Base-by-base conservation (phyloP, 1,140 invertebrate species). In the Ceratina australensis region DNA sequence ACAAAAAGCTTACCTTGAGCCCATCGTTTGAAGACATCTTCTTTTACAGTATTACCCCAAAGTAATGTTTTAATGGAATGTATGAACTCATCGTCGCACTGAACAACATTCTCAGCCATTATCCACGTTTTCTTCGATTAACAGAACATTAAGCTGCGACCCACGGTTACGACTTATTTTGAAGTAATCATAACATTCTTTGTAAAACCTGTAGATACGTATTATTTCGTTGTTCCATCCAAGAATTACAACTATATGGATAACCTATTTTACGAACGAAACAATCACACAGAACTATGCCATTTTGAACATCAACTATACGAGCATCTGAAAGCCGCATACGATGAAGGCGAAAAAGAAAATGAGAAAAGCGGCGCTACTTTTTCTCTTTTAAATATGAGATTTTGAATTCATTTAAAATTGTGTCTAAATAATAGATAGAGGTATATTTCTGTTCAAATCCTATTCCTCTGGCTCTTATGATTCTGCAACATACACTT, bases 21-120 rank as follows among this genome's bases (percentile, higher is more conserved):
- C 97, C 97, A 98, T 89, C 97, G 94, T 82, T 94, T 93, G 89
- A 98, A 98, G 74, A 98, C 95, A 86, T 98, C 97, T 82, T 96
- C 95, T 88, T 96, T 97, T 52, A 98, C 94, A 87, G 93, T 92
- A 75, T 94, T 93, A 67, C 97, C 97, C 97, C 97, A 98, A 42
- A 98, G 91, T 72, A 98, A 91, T 52, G 94, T 94, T 86, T 94
- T 95, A 59, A 97, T 94, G 81, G 95, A 95, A 78, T 93, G 89
- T 28, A 93, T 68, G 87, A 95, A 90, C 85, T 95, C 94, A 33
- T 82, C 83, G 72, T 87, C 84, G 18, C 72, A 79, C 20, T 78
- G 80, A 28, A 68, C 65, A 78, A 78, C 81, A 81, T 86, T 85
- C 80, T 91, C 89, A 74, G 89, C 89, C 90, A 90, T 90, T 80